Evolutionary conservation across 1,140 invertebrate species (phyloP), one percentile per base, ranked within the genome.

Genomic region (Hyles vespertilio): DNA sequence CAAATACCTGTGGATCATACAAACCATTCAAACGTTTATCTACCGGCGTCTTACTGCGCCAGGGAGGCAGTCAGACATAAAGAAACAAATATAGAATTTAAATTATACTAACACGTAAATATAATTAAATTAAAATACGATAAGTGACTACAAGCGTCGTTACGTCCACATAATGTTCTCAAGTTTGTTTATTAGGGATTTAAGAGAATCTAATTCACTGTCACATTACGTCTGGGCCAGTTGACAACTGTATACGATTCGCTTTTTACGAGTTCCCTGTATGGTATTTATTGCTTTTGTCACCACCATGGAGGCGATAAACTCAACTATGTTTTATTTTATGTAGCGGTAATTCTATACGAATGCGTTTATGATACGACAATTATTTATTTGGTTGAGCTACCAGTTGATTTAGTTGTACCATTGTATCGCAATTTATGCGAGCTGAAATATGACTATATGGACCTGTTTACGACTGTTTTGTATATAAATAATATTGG

Each of bases 231-330:
- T 62, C 58, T 60, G 60, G 51, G 65, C 64, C 22, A 48, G 64
- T 58, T 74, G 75, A 86, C 79, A 84, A 75, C 70, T 76, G 73
- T 69, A 75, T 79, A 79, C 67, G 67, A 60, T 69, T 59, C 61
- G 60, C 55, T 78, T 82, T 84, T 84, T 86, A 86, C 63, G 81
- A 77, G 72, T 67, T 74, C 61, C 52, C 57, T 63, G 70, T 71
- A 78, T 63, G 56, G 53, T 64, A 81, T 86, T 86, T 84, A 84
- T 84, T 75, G 59, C 68, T 33, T 69, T 80, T 80, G 77, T 76
- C 73, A 71, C 73, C 71, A 59, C 51, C 57, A 61, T 56, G 64
- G 60, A 65, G 56, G 66, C 63, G 64, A 69, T 84, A 76, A 80
- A 81, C 58, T 76, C 61, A 66, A 67, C 69, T 59, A 65, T 64